Evolutionary conservation across 2,888 invertebrate species (phyloP).

Genomic region (Diaperis boleti): DNA sequence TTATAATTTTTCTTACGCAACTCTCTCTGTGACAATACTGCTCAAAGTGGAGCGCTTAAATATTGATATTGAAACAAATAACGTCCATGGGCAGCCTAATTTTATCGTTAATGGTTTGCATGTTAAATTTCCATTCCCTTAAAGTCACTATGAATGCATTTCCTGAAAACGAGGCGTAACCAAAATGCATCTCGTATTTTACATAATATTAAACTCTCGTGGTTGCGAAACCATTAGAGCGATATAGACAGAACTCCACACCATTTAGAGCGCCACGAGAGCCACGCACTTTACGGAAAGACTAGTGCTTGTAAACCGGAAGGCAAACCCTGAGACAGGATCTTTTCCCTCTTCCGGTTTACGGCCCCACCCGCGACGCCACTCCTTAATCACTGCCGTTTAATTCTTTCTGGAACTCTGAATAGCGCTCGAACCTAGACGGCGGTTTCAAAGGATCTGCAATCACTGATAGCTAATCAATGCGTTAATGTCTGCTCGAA

Average conservation of each 20-base stretch:
- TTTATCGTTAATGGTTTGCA: too few species aligned
- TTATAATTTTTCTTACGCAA: slow-evolving; percentile 11
- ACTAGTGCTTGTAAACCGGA: slow-evolving; percentile 42
- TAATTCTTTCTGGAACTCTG: slow-evolving; percentile 21
- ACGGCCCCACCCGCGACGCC: slow-evolving; percentile 13
- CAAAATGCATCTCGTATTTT: slow-evolving; percentile 6
- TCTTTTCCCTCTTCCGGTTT: slow-evolving; percentile 35
- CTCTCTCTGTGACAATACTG: too few species aligned
- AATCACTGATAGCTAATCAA: slow-evolving; percentile 32
- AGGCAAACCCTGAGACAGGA: slow-evolving; percentile 29
- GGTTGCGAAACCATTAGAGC: slow-evolving; percentile 18
- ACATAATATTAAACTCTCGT: slow-evolving; percentile 14
- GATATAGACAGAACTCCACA: slow-evolving; percentile 5
- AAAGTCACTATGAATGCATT: slow-evolving; percentile 1
- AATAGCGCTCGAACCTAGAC: not conserved
- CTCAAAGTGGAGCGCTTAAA: too few species aligned
- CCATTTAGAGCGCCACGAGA: slow-evolving; percentile 20
- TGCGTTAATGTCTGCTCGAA: not conserved
- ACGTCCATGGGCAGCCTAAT: too few species aligned
- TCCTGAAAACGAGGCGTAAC: not conserved
- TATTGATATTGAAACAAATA: too few species aligned
- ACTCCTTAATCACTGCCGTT: slow-evolving; percentile 31
- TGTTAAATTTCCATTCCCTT: too few species aligned
- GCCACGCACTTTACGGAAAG: slow-evolving; percentile 42
- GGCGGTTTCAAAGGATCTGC: not conserved